Evolutionary conservation across 1,140 invertebrate species (phyloP).

Genomic region (Leptonema lineaticorne): DNA sequence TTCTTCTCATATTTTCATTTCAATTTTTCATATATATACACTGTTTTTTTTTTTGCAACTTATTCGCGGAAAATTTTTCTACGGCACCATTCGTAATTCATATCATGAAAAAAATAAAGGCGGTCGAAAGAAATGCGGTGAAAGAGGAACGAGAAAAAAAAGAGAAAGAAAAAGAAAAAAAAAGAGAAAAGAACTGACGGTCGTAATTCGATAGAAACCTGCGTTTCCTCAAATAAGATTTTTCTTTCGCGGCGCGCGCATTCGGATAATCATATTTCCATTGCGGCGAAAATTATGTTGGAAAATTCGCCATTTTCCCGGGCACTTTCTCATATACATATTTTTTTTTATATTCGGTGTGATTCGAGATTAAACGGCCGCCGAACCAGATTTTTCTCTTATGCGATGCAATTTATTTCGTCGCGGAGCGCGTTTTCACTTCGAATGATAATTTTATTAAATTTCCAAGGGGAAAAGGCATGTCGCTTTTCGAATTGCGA

Average conservation of each 20-base stretch:
- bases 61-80: neutral
- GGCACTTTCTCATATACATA: too few species aligned
- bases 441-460: too few species aligned
- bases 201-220: slow-evolving; percentile 13
- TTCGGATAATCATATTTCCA: slow-evolving; percentile 15
- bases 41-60: neutral
- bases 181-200: neutral
- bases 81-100: neutral
- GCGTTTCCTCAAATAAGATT: slow-evolving; percentile 15
- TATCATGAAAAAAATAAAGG: neutral
- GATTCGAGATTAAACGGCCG: slow-evolving; percentile 8
- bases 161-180: too few species aligned
- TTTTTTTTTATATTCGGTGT: neutral
- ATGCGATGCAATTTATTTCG: too few species aligned
- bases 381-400: neutral
- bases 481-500: too few species aligned
- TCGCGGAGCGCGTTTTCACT: too few species aligned
- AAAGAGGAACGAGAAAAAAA: too few species aligned
- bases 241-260: neutral
- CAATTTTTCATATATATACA: neutral
- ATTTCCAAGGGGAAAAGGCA: too few species aligned
- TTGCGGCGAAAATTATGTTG: slow-evolving; percentile 6
- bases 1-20: neutral
- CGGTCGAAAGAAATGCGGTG: too few species aligned
- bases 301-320: slow-evolving; percentile 17